phyloP scores from a whole-genome alignment of 2,888 invertebrate species.

The Folsomia manolachei region DNA sequence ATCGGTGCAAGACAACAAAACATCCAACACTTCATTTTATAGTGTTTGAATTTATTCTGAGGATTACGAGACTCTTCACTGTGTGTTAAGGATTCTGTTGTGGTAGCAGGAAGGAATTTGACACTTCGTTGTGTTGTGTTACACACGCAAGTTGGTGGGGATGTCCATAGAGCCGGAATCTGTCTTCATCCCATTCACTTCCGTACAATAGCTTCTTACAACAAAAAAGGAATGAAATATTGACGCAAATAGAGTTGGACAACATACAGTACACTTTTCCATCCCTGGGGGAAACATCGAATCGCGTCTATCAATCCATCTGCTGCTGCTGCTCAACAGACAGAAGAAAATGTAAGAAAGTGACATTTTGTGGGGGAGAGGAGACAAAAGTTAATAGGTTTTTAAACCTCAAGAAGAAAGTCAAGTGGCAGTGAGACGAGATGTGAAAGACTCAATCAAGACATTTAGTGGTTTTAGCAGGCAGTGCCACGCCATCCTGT shows the following conservation, averaged over 20 bases:
- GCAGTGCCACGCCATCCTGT: neutral
- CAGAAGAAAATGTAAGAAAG: neutral
- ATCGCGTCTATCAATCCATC: too few relatives aligned
- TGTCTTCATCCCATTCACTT: neutral
- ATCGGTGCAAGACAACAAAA: too few relatives aligned
- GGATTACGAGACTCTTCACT: too few relatives aligned
- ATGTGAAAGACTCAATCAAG: constrained; percentile 3
- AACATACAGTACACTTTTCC: neutral
- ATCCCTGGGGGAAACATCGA: neutral
- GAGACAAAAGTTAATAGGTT: constrained; percentile 6
- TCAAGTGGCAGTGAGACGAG: neutral
- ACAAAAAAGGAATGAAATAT: neutral
- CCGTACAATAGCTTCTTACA: neutral
- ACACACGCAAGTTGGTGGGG: too few relatives aligned
- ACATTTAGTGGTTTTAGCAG: neutral
- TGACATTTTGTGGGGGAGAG: neutral
- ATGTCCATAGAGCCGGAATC: too few relatives aligned
- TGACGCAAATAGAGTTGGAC: neutral
- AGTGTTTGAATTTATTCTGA: too few relatives aligned
- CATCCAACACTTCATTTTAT: too few relatives aligned
- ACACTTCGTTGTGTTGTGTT: too few relatives aligned
- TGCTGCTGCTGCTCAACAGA: too few relatives aligned
- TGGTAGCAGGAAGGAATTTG: too few relatives aligned
- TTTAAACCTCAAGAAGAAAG: neutral
- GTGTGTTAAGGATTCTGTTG: too few relatives aligned